A percentile compares a stretch with the other conserved stretches of the same genome.
Evolutionary conservation across 2,113 vertebrate genomes (phyloP).

Genomic region (Thinocorus orbignyianus): DNA sequence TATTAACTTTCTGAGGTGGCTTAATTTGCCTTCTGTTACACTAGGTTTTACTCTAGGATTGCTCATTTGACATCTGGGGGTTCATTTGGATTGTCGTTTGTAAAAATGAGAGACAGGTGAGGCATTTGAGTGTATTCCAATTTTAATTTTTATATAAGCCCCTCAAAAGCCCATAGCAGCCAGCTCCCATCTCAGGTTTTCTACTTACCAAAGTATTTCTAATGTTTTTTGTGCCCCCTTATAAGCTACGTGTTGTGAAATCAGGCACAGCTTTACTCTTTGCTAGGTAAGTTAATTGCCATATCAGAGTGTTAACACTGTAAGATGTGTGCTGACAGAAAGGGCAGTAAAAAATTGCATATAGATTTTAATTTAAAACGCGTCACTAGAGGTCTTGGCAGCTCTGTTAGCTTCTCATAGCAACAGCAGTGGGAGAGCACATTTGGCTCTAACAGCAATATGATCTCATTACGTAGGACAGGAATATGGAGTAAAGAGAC

Average conservation of each 20-base stretch:
- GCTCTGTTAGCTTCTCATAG: background rate
- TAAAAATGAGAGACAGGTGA: background rate
- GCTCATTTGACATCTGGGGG: background rate
- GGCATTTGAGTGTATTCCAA: background rate
- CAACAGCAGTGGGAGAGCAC: background rate
- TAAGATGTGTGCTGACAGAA: background rate
- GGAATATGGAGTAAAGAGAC: background rate
- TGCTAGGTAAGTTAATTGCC: background rate
- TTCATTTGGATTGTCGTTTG: background rate
- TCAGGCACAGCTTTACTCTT: background rate
- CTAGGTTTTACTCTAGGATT: background rate
- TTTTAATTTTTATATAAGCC: background rate
- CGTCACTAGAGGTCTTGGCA: background rate
- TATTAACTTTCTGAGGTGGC: background rate
- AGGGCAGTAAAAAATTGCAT: background rate
- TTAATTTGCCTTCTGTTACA: background rate
- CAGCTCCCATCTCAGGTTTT: background rate
- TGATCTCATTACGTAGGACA: slow-evolving; percentile 33
- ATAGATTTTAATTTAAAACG: background rate
- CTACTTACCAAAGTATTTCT: background rate
- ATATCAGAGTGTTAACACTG: background rate
- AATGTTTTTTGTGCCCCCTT: background rate
- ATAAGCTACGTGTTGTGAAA: background rate
- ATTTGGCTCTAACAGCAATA: slow-evolving; percentile 22
- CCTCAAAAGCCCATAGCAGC: background rate